Evolutionary conservation across 64 coral and sea anemone genomes (phyloP), one percentile per base, ranked within the genome.

Genomic region (Montipora cactus): DNA sequence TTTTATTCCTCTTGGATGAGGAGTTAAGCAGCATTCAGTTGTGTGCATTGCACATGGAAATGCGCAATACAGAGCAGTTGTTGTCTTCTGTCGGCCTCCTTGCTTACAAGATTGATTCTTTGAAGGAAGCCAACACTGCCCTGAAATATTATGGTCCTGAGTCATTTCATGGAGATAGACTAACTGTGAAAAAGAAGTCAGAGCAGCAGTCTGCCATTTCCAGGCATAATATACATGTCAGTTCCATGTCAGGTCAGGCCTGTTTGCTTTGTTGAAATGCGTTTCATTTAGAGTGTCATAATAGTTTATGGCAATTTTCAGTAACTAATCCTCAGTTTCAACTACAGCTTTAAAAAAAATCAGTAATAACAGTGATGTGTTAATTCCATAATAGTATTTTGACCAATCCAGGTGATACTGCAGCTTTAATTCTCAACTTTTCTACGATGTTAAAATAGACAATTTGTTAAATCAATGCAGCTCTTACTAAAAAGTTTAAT

Each of bases 1-100:
- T 95, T n/a, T 58, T 71, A 57, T 91, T 95, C 59, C 89, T 95
- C 18, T 69, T 95, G 19, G 89, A 95, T 49, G 94, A 95, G 74
- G 89, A 92, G 10, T 62, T 95, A 4, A 66, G 53, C 46, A 64
- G 53, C 7, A 67, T 95, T 64, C 88, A 91, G 22, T 67, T 95
- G 15, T 95, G 89, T 82, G 74, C 89, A 20, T 70, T 95, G 8
- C 94, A 95, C 22, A 67, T 62, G 70, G 89, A 88, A 72, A 96
- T 92, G 90, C 11, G 90, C n/a, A 96, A 91, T 58, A 91, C 88
- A 46, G 85, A 94, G 58, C 78, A 91, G 49, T 50, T 91, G 2
- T 49, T 91, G 47, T 78, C 78, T 70, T 91, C 77, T 19, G 46
- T 81, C 80, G 89, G 78, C 8, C 47, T 91, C 11, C 78, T 81